These are phyloP conservation scores for Mya arenaria DNA, from an alignment of 1,140 invertebrate genomes.

Conservation along the genomic window DNA sequence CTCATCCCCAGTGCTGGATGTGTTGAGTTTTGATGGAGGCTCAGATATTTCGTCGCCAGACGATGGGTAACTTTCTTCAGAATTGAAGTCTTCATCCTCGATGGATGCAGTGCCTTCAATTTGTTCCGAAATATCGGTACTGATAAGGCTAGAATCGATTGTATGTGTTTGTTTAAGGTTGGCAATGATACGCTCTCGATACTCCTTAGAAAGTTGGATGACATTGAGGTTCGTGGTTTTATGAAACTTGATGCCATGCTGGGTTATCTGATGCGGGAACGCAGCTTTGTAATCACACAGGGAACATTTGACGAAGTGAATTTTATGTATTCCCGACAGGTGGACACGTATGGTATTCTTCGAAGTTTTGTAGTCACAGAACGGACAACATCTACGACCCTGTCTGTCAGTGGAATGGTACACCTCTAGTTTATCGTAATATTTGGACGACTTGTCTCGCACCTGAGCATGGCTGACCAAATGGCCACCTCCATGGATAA, in stretches of 20 bases:
- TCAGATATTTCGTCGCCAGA: conserved; percentile 21
- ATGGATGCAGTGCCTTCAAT: conserved; percentile 1
- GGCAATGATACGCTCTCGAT: conserved; percentile 28
- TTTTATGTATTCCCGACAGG: conserved; percentile 50
- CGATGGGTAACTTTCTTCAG: conserved; percentile 32
- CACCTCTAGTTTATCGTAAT: conserved; percentile 50
- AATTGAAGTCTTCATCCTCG: conserved; percentile 42
- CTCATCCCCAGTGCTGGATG: no score
- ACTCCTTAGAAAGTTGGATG: conserved; percentile 50
- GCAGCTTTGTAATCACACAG: conserved; percentile 52
- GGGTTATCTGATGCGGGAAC: conserved; percentile 52
- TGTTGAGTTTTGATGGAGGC: no score
- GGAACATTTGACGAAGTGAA: conserved; percentile 54
- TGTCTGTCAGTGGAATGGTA: conserved; percentile 44
- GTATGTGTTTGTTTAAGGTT: conserved; percentile 3
- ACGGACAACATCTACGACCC: conserved; percentile 49
- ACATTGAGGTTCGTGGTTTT: conserved; percentile 46
- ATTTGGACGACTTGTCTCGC: conserved; percentile 41
- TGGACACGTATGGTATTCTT: conserved; percentile 56
- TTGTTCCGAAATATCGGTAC: neutral
- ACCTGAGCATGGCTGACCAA: conserved; percentile 2
- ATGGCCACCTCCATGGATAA: no score
- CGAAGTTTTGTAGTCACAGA: conserved; percentile 46
- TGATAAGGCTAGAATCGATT: neutral
- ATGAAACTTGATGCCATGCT: conserved; percentile 51